A percentile compares a stretch with the other conserved stretches of the same genome.
Evolutionary conservation across 1,140 invertebrate species (phyloP).

Genomic region (Eupeodes corollae): DNA sequence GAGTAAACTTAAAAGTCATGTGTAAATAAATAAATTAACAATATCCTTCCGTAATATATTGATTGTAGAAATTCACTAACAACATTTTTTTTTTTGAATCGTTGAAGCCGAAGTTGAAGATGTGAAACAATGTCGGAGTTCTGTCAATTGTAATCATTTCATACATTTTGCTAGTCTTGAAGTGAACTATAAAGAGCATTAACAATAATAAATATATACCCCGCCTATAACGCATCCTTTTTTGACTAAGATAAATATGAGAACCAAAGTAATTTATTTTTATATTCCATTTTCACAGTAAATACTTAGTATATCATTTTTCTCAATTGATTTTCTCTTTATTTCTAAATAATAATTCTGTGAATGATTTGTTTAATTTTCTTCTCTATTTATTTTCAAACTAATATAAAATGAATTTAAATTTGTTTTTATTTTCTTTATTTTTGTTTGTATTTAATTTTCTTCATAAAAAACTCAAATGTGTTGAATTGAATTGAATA

Average conservation of each 20-base stretch:
- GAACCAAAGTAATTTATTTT: constrained; percentile 21
- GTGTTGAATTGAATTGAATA: too few relatives aligned
- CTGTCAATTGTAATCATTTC: too few relatives aligned
- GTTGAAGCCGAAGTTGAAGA: too few relatives aligned
- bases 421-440: too few relatives aligned
- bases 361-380: neutral
- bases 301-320: too few relatives aligned
- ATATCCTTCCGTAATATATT: too few relatives aligned
- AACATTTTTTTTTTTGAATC: constrained; percentile 11
- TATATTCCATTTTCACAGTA: neutral
- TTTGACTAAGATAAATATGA: constrained; percentile 35
- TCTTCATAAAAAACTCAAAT: neutral
- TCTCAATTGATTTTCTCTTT: neutral
- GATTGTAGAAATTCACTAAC: constrained; percentile 6
- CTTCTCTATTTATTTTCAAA: neutral
- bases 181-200: too few relatives aligned
- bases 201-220: constrained; percentile 9
- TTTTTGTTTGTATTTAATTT: too few relatives aligned
- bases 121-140: too few relatives aligned
- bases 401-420: neutral
- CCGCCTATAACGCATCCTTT: constrained; percentile 36
- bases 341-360: neutral
- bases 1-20: too few relatives aligned
- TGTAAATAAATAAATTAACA: too few relatives aligned
- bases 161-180: too few relatives aligned